Evolutionary conservation across 2,888 invertebrate species (phyloP).

Genomic region (Ormyrus rosae): DNA sequence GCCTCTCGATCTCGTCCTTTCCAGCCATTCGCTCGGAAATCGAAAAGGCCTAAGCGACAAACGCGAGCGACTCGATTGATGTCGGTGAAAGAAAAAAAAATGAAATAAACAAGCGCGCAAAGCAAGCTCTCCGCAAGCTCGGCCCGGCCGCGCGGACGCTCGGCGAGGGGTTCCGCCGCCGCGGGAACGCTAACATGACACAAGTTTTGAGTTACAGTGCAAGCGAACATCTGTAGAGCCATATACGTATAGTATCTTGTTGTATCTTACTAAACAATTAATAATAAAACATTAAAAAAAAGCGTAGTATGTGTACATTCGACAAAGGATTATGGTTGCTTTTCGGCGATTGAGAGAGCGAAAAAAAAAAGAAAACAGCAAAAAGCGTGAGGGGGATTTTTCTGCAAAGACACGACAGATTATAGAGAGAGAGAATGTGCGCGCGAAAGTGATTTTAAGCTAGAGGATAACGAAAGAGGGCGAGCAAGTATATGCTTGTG

Average conservation of each 20-base stretch:
- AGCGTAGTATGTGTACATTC: slow-evolving; percentile 73
- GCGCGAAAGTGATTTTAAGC: slow-evolving; percentile 54
- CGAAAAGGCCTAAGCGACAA: slow-evolving; percentile 52
- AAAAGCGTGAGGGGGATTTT: slow-evolving; percentile 60
- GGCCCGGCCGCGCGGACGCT: slow-evolving; percentile 32
- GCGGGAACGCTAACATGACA: slow-evolving; percentile 67
- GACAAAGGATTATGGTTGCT: slow-evolving; percentile 72
- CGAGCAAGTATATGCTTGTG: slow-evolving; percentile 55
- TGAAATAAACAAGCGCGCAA: not conserved
- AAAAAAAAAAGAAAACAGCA: slow-evolving; percentile 49
- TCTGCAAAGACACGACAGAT: slow-evolving; percentile 52
- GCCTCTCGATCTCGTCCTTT: too few species aligned
- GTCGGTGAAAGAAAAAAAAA: slow-evolving; percentile 17
- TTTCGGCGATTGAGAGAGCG: slow-evolving; percentile 64
- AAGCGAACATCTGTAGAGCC: slow-evolving; percentile 76
- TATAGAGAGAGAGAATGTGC: slow-evolving; percentile 44
- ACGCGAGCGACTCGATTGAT: too few species aligned
- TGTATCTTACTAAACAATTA: slow-evolving; percentile 56
- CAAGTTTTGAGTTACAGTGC: slow-evolving; percentile 75
- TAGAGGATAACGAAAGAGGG: slow-evolving; percentile 54
- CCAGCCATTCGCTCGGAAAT: not conserved
- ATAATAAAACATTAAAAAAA: slow-evolving; percentile 52
- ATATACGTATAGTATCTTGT: slow-evolving; percentile 75
- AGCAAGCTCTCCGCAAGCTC: not conserved
- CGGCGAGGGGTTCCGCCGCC: slow-evolving; percentile 29